Base-by-base conservation (phyloP, 2,888 invertebrate species). In the Andrena haemorrhoa region DNA sequence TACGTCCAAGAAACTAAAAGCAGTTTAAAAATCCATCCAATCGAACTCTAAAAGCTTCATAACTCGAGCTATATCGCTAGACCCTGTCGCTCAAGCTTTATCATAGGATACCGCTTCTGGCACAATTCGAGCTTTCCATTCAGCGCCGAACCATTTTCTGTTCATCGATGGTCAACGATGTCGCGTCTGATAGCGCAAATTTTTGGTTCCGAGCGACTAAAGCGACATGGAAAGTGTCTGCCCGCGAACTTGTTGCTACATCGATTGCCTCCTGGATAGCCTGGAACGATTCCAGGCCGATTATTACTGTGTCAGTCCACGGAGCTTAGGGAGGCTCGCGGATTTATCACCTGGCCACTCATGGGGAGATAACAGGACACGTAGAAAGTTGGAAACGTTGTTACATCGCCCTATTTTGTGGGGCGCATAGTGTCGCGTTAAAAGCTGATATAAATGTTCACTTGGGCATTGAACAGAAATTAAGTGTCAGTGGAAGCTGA, bases 221-320 rank as follows among this genome's bases (percentile, higher is more conserved):
- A 66, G 41, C 8, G 26, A 49, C 31, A n/a, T 33, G 31, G 23
- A 61, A 58, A 58, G 16, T 41, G 31, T 63, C 75, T 20, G 5
- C 58, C 16, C 51, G 41, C 29, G 41, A 65, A 90, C 91, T 90
- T 90, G 91, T 90, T 90, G 91, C 89, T 82, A 82, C 79, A 83
- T 80, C 81, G 77, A 74, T 66, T 63, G 73, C 61, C 61, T 79
- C 41, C 61, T 72, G 70, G 58, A 68, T 73, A 79, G 56, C 63
- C 84, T 91, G 90, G 91, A 90, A 83, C 53, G 76, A 71, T 82
- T 91, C 90, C 91, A 91, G 86, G 65, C 68, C 70, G 81, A 75
- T 75, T 74, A 75, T 75, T 49, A 33, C 66, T 66, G 51, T n/a
- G 63, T 71, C 71, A 75, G 41, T 75, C 72, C 68, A 20, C 72